A percentile compares a stretch with the other conserved stretches of the same genome.
Conservation (phyloP, 2,113 vertebrate genomes). For the Motacilla tschutschensis region DNA sequence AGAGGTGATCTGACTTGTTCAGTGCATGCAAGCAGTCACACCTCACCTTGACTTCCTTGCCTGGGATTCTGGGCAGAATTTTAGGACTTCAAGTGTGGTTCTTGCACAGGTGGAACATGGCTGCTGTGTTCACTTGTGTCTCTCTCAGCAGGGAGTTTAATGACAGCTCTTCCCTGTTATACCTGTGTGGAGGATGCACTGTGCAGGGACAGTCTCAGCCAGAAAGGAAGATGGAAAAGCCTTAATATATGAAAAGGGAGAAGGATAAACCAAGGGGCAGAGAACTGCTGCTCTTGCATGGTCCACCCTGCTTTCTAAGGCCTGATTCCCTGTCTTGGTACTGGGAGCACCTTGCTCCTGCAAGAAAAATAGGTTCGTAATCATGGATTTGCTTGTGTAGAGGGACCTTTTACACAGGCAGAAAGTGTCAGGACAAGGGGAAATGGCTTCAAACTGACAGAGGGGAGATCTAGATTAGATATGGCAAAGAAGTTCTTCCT, state of each 20-base stretch:
- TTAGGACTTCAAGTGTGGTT: background rate
- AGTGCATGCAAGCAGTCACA: background rate
- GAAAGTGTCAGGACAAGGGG: background rate
- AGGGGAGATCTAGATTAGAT: background rate
- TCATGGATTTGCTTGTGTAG: background rate
- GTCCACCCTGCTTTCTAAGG: background rate
- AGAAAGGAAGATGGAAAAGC: background rate
- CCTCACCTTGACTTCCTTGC: background rate
- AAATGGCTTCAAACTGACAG: background rate
- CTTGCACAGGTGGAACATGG: background rate
- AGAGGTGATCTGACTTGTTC: background rate
- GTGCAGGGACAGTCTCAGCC: background rate
- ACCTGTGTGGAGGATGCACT: background rate
- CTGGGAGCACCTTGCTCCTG: background rate
- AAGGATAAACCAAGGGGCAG: background rate
- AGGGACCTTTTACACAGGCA: background rate
- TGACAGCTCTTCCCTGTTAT: background rate
- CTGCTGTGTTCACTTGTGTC: background rate
- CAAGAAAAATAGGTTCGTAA: background rate
- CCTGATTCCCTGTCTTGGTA: background rate
- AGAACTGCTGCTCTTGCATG: background rate
- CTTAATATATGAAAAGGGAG: background rate
- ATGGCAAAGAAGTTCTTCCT: fast-evolving
- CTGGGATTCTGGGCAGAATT: background rate
- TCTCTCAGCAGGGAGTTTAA: background rate